Evolutionary conservation across 2,888 invertebrate species (phyloP).

Genomic region (Diploptera punctata): DNA sequence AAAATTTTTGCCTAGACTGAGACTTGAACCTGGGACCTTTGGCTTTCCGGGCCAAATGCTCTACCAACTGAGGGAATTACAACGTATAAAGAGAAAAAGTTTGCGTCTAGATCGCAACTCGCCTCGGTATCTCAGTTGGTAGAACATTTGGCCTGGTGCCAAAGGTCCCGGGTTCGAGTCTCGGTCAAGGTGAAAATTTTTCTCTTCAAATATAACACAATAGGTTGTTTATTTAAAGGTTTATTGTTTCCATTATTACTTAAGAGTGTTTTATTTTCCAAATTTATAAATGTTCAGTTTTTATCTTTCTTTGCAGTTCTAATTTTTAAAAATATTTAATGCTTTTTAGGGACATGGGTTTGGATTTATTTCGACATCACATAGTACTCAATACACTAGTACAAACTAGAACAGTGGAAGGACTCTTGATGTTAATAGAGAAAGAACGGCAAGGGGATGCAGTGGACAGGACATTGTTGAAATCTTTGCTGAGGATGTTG

Average conservation of each 20-base stretch:
- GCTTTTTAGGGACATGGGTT: constrained; percentile 90
- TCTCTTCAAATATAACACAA: too few relatives aligned
- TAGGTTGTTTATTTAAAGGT: background rate
- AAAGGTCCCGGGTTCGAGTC: too few relatives aligned
- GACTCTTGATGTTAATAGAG: constrained; percentile 89
- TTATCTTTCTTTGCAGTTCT: background rate
- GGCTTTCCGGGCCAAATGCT: too few relatives aligned
- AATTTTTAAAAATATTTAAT: background rate
- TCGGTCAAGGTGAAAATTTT: too few relatives aligned
- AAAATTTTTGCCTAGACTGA: too few relatives aligned
- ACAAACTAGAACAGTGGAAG: constrained; percentile 92
- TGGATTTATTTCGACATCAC: constrained; percentile 92
- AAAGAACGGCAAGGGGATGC: constrained; percentile 93
- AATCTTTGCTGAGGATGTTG: constrained; percentile 94
- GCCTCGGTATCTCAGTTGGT: too few relatives aligned
- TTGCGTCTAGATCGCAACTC: too few relatives aligned
- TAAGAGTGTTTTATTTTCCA: background rate
- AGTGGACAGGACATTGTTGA: constrained; percentile 91
- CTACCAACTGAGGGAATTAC: too few relatives aligned
- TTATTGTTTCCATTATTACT: background rate
- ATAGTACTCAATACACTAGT: constrained; percentile 90
- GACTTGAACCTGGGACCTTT: too few relatives aligned
- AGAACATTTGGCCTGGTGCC: too few relatives aligned
- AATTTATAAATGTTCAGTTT: too few relatives aligned
- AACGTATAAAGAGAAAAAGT: too few relatives aligned